phyloP scores from a whole-genome alignment of 2,888 invertebrate genomes.

The Nebria salina region DNA sequence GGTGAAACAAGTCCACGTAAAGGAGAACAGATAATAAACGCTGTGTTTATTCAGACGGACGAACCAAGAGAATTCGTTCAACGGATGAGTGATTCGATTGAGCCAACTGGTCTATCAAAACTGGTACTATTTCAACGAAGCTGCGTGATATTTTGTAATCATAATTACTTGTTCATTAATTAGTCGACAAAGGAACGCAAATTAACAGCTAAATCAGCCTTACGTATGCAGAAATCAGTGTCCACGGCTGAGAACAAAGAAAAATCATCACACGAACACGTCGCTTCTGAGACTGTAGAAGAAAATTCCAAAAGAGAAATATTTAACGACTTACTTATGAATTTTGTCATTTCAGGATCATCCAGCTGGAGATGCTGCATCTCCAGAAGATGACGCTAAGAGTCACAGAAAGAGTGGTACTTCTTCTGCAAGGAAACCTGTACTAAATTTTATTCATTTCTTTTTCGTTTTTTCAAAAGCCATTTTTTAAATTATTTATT shows the following conservation, averaged over 20 bases:
- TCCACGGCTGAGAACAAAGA: constrained; percentile 18
- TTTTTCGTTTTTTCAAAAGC: background rate
- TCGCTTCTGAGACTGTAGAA: background rate
- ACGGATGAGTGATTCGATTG: constrained; percentile 26
- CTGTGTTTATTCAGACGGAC: constrained; percentile 29
- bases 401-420: background rate
- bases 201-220: constrained; percentile 12
- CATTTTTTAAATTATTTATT: background rate
- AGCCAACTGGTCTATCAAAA: constrained; percentile 8
- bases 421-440: background rate
- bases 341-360: background rate
- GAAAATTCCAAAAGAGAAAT: background rate
- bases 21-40: background rate
- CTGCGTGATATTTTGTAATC: background rate
- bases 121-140: background rate
- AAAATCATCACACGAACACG: background rate
- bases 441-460: background rate
- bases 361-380: background rate
- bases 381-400: background rate
- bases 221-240: constrained; percentile 21
- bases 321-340: background rate
- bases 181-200: constrained; percentile 30
- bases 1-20: constrained; percentile 9
- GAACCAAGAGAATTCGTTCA: constrained; percentile 10
- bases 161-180: background rate